Evolutionary conservation across 2,797 vertebrate species (phyloP), one percentile per base, ranked within the genome.

Genomic region (Pseudochirops cupreus): DNA sequence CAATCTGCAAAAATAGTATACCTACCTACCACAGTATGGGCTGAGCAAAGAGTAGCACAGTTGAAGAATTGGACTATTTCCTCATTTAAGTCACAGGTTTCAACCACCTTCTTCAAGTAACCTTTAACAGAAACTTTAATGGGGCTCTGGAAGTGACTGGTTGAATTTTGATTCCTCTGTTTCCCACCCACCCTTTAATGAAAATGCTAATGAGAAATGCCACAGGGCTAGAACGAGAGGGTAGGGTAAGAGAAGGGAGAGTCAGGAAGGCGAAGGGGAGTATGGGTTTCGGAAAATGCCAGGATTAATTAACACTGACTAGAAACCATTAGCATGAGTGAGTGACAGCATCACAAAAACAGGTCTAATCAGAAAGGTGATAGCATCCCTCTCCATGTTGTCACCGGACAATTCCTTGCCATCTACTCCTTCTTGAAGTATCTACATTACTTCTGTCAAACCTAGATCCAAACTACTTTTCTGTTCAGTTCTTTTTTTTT

Each of bases 311-410:
- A 21, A 7, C 74, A 82, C 62, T 21, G 18, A 46, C 5, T 74
- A n/a, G 16, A 74, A 74, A 74, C 16, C 62, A 74, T 74, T 39
- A 18, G 33, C 1, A 18, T 74, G 33, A 0, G 14, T n/a, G 74
- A 46, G 9, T 82, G 74, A 21, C 6, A 82, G 39, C 39, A 82
- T 82, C 39, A 82, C 21, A 82, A 82, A 82, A 46, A 46, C 9
- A 82, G 24, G 21, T 21, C 39, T 82, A 46, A 82, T 24, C 21
- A 82, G 74, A 46, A 82, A 82, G n/a, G 28, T 39, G n/a, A 82
- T 1, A 2, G 9, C 1, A 12, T 46, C 0, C 3, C 39, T 39
- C 0, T 1, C 18, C 39, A 82, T 39, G 67, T 21, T 74, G n/a
- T 39, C 67, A 74, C 16, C 39, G 18, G 16, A 74, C 16, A 24